Evolutionary conservation across 2,888 invertebrate genomes (phyloP), one percentile per base, ranked within the genome.

Genomic region (Lasioglossum morio): DNA sequence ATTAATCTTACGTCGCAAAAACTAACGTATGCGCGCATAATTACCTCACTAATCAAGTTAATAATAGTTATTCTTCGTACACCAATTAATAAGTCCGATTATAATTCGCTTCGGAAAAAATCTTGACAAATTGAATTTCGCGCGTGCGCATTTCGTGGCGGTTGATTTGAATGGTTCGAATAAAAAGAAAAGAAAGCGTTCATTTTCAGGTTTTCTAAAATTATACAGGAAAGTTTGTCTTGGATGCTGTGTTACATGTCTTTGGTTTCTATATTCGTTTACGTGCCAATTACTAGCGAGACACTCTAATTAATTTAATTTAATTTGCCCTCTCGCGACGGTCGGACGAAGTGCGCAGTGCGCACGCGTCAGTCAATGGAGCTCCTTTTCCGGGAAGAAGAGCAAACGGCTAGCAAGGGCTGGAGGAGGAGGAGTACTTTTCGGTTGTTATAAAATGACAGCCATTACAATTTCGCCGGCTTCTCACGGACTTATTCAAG

Each of bases 401-500:
- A 75, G 73, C 66, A 70, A 84, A 78, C 83, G 57, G 77, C 63
- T 69, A 79, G 75, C 48, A 73, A 73, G 34, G 48, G 46, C 7
- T 27, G 63, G 27, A 37, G 12, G 34, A 16, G 63, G 27, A 37
- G 12, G 34, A 16, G 37, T 46, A 53, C 46, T 72, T 70, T 85
- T 86, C 79, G 53, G 77, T 70, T 76, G 69, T 40, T 76, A 27
- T 53, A 90, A 93, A 87, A 94, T 94, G 94, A 94, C 94, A 90
- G 93, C 94, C 83, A 91, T 93, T 63, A 90, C 94, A 48, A 92
- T 93, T 60, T 91, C 93, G 23, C 92, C 92, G 84, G 91, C 92
- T 84, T 85, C 92, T 53, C 92, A 94, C 69, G 93, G 93, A 60
- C 88, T 94, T 84, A 93, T 94, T 78, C 94, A 94, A 90, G 93